Evolutionary conservation across 1,140 invertebrate genomes (phyloP).

Genomic region (Geopemphigus sp.): DNA sequence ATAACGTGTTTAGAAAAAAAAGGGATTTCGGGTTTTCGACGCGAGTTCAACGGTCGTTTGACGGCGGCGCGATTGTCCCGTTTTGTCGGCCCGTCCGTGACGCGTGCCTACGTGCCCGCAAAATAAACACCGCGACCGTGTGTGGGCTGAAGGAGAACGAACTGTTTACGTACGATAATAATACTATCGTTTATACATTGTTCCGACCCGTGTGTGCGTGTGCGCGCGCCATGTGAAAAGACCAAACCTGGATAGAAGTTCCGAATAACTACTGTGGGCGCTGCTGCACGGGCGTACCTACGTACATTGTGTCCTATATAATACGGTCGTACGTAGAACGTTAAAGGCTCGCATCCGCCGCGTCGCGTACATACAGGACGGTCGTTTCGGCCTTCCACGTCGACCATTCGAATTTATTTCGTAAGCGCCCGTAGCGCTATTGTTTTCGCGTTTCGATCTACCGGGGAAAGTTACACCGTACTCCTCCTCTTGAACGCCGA

Average conservation of each 20-base stretch:
- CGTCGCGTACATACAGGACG: neutral
- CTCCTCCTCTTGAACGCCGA: too few species aligned
- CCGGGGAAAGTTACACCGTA: too few species aligned
- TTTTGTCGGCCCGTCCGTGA: neutral
- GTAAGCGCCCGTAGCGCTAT: too few species aligned
- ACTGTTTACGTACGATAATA: neutral
- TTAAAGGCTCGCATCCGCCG: neutral
- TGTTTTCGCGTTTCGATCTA: too few species aligned
- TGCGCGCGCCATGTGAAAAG: neutral
- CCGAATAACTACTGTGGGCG: conserved; percentile 24
- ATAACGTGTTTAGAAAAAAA: too few species aligned
- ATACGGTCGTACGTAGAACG: neutral
- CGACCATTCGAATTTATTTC: too few species aligned
- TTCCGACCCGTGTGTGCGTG: neutral
- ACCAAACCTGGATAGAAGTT: conserved; percentile 1
- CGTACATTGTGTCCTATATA: neutral
- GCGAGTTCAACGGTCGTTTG: neutral
- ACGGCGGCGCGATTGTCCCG: too few species aligned
- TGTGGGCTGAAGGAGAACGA: neutral
- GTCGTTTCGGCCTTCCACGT: too few species aligned
- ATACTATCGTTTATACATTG: neutral
- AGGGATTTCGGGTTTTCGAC: neutral
- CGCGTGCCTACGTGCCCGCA: neutral
- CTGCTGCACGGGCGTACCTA: neutral
- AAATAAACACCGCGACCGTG: neutral